Conservation (phyloP, 2,113 vertebrate species). For the Hirundichthys speculiger region DNA sequence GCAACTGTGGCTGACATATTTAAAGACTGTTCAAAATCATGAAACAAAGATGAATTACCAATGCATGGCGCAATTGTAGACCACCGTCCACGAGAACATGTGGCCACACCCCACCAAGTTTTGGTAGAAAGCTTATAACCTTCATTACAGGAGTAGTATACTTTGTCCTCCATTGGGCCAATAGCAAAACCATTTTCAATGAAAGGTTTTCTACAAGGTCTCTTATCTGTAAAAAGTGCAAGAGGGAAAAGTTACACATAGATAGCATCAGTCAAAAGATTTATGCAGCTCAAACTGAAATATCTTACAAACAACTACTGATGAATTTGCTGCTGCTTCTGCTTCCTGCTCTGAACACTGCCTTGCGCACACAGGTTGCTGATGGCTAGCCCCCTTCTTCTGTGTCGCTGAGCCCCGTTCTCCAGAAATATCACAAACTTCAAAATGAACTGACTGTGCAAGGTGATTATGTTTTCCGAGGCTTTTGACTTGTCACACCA, state of each 20-base stretch:
- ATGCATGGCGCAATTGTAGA: constrained; percentile 32
- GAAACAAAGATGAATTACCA: constrained; percentile 53
- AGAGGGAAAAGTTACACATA: neutral
- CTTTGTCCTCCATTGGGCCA: neutral
- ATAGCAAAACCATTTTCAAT: constrained; percentile 18
- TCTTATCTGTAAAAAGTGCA: rapidly evolving
- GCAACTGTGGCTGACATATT: neutral
- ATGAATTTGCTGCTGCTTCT: no score
- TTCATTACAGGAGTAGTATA: constrained; percentile 46
- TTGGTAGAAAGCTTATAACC: constrained; percentile 30
- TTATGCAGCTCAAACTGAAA: no score
- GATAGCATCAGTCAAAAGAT: no score
- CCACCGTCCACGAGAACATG: neutral
- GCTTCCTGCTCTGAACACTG: no score
- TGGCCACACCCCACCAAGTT: constrained; percentile 53
- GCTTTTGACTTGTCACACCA: no score
- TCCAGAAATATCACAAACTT: no score
- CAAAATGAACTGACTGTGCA: no score
- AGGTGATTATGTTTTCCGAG: no score
- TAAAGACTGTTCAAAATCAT: neutral
- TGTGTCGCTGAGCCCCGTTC: no score
- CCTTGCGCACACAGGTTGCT: no score
- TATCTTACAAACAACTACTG: no score
- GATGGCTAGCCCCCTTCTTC: no score
- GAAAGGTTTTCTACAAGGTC: rapidly evolving